phyloP scores from a whole-genome alignment of 2,113 vertebrate species.

The Heteronetta atricapilla region DNA sequence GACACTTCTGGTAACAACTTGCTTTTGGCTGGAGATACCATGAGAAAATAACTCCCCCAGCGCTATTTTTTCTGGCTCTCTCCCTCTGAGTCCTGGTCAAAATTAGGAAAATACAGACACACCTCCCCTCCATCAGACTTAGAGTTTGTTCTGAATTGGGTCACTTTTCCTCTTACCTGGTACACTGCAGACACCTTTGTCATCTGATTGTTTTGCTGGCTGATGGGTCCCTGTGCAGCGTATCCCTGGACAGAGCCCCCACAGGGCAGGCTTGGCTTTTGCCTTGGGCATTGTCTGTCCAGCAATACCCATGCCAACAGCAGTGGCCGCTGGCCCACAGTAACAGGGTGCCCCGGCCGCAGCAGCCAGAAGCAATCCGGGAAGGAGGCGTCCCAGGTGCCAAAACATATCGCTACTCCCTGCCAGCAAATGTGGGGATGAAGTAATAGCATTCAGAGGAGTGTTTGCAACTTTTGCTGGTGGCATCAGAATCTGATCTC shows the following conservation, averaged over 20 bases:
- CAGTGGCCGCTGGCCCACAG: neutral
- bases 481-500: constrained; percentile 31
- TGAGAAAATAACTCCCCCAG: constrained; percentile 64
- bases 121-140: constrained; percentile 10
- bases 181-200: neutral
- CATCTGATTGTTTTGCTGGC: neutral
- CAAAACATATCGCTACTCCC: neutral
- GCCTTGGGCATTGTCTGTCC: neutral
- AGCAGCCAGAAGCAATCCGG: neutral
- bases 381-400: constrained; percentile 13
- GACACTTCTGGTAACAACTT: constrained; percentile 68
- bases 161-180: neutral
- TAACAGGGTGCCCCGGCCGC: neutral
- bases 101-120: constrained; percentile 38
- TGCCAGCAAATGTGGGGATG: neutral
- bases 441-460: neutral
- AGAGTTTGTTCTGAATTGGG: neutral
- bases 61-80: constrained; percentile 6
- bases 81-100: constrained; percentile 8
- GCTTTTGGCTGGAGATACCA: constrained; percentile 61
- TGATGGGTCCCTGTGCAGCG: neutral
- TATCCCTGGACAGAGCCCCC: neutral
- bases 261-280: neutral
- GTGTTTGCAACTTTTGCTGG: constrained; percentile 12
- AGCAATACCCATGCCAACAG: neutral